Conservation (phyloP, 1,140 invertebrate genomes). For the Sarcophaga bullata region DNA sequence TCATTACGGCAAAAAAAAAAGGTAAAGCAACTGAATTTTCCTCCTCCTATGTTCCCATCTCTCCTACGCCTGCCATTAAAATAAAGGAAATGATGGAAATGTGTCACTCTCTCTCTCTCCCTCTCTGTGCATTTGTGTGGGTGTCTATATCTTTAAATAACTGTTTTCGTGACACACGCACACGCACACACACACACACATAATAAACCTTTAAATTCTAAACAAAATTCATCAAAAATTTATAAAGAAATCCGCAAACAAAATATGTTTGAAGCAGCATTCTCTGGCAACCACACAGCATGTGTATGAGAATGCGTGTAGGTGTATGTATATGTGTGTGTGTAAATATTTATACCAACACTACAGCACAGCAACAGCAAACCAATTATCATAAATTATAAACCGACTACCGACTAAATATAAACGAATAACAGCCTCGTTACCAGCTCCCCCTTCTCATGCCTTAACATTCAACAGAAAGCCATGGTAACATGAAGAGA, state of each 20-base stretch:
- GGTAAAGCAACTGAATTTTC: not conserved
- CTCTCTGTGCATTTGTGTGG: not conserved
- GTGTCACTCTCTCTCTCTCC: not conserved
- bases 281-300: too few species aligned
- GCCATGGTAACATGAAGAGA: too few species aligned
- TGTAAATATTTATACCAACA: not conserved
- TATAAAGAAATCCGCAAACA: too few species aligned
- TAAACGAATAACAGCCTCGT: too few species aligned
- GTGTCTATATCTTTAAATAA: not conserved
- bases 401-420: too few species aligned
- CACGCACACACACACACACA: not conserved
- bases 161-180: too few species aligned
- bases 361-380: not conserved
- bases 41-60: not conserved
- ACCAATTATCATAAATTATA: not conserved
- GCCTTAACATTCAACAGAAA: too few species aligned
- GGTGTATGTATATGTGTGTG: not conserved
- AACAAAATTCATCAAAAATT: not conserved
- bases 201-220: not conserved
- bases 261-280: too few species aligned
- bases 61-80: not conserved
- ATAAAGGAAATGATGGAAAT: not conserved
- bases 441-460: too few species aligned
- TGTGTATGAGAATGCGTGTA: not conserved
- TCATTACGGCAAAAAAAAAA: not conserved